Percentiles rank a stretch among this genome's conserved stretches.
These are phyloP conservation scores for Parauchenoglanis ngamensis DNA, from an alignment of 2,797 vertebrate genomes.

Conservation along the genomic window DNA sequence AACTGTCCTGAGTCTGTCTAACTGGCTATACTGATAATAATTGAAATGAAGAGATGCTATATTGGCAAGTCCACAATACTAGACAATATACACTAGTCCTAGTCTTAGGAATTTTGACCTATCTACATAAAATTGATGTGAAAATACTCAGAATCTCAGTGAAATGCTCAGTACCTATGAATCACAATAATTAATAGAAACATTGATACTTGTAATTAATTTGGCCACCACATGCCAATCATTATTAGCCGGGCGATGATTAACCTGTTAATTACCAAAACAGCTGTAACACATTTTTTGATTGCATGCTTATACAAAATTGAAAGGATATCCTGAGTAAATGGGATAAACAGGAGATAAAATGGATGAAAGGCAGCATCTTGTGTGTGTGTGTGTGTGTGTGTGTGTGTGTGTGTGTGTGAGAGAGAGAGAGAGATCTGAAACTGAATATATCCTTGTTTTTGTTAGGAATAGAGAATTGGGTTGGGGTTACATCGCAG, in stretches of 20 bases:
- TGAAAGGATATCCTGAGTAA: not conserved
- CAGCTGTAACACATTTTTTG: not conserved
- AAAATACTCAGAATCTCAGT: not conserved
- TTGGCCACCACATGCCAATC: not conserved
- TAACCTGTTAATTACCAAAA: not conserved
- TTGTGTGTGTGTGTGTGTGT: conserved; percentile 44
- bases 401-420: conserved; percentile 53
- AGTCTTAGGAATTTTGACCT: not conserved
- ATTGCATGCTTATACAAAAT: conserved; percentile 6
- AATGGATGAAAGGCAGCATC: not conserved
- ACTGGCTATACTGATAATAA: not conserved
- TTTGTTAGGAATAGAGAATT: conserved; percentile 57
- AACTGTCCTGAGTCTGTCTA: not conserved
- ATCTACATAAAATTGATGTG: not conserved
- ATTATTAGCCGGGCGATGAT: not conserved
- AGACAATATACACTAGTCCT: not conserved
- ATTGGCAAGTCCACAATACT: not conserved
- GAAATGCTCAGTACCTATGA: not conserved
- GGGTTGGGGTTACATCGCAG: conserved; percentile 51
- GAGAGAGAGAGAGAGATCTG: conserved; percentile 48
- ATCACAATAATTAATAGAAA: not conserved
- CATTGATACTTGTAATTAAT: not conserved
- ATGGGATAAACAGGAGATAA: not conserved
- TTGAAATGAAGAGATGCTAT: not conserved
- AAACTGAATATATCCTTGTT: conserved; percentile 58